Evolutionary conservation across 1,140 invertebrate species (phyloP).

Genomic region (Drosophila mojavensis): DNA sequence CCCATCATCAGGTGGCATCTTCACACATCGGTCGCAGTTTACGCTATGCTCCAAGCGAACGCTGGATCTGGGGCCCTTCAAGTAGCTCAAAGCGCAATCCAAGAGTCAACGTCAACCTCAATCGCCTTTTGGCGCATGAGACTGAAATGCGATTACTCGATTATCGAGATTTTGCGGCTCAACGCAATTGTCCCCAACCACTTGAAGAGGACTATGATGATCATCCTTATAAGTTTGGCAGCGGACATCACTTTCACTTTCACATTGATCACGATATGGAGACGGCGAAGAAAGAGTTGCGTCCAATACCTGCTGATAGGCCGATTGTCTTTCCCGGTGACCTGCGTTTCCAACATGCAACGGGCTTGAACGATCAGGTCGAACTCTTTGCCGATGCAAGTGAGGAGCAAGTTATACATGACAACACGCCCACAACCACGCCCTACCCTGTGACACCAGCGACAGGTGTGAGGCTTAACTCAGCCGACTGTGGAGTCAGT

Average conservation of each 20-base stretch:
- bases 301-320: slow-evolving; percentile 49
- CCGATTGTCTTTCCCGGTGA: slow-evolving; percentile 71
- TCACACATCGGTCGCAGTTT: slow-evolving; percentile 42
- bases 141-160: slow-evolving; percentile 47
- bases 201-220: slow-evolving; percentile 53
- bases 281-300: background rate
- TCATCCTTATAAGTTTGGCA: slow-evolving; percentile 20
- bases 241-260: slow-evolving; percentile 50
- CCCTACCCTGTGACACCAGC: background rate
- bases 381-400: slow-evolving; percentile 11
- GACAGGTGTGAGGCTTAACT: slow-evolving; percentile 19
- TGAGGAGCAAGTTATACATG: slow-evolving; percentile 4
- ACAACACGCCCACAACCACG: background rate
- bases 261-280: slow-evolving; percentile 44
- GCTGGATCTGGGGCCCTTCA: slow-evolving; percentile 56
- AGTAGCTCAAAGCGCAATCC: background rate
- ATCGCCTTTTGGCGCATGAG: slow-evolving; percentile 15
- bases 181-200: slow-evolving; percentile 61
- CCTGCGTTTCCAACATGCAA: slow-evolving; percentile 47
- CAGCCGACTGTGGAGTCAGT: slow-evolving; percentile 85
- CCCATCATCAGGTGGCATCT: slow-evolving; percentile 28
- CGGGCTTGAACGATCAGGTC: background rate
- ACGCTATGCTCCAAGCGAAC: slow-evolving; percentile 43
- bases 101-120: background rate
- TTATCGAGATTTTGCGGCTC: slow-evolving; percentile 54